Evolutionary conservation across 2,888 invertebrate genomes (phyloP).

Genomic region (Drosophila niveifrons): DNA sequence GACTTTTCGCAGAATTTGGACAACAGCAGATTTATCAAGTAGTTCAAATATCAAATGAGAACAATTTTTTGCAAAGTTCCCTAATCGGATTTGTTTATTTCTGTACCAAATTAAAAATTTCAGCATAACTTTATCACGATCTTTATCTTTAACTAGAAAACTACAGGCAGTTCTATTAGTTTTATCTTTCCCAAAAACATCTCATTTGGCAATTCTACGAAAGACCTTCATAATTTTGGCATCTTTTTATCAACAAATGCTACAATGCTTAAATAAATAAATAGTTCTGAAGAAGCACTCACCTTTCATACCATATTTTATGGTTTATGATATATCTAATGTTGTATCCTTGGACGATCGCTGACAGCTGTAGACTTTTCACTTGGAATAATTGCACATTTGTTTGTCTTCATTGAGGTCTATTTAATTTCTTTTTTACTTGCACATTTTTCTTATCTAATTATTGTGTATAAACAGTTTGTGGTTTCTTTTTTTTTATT

Average conservation of each 20-base stretch:
- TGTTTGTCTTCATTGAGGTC: conserved; percentile 6
- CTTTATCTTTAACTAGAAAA: not conserved
- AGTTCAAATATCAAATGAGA: conserved; percentile 25
- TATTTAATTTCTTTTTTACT: conserved; percentile 13
- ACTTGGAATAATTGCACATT: conserved; percentile 7
- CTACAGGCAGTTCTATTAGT: not conserved
- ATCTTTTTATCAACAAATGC: not conserved
- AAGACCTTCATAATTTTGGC: not conserved
- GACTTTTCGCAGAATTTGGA: conserved; percentile 13
- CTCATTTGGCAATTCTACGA: not conserved
- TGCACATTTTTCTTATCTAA: conserved; percentile 20
- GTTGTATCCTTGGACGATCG: conserved; percentile 39
- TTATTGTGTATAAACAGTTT: conserved; percentile 35
- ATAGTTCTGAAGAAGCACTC: conserved; percentile 24
- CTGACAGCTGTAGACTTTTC: conserved; percentile 29
- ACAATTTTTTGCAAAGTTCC: too few species aligned
- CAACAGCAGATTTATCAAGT: conserved; percentile 16
- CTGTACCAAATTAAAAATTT: too few species aligned
- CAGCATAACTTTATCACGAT: not conserved
- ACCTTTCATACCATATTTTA: conserved; percentile 46
- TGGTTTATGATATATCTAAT: conserved; percentile 8
- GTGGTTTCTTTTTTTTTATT: conserved; percentile 5
- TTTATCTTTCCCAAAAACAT: not conserved
- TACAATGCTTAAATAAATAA: not conserved
- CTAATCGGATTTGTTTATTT: too few species aligned